Percentiles rank a stretch among this genome's conserved stretches.
Conservation (phyloP, 2,888 invertebrate species). For the Melikaiella ostensackeni region DNA sequence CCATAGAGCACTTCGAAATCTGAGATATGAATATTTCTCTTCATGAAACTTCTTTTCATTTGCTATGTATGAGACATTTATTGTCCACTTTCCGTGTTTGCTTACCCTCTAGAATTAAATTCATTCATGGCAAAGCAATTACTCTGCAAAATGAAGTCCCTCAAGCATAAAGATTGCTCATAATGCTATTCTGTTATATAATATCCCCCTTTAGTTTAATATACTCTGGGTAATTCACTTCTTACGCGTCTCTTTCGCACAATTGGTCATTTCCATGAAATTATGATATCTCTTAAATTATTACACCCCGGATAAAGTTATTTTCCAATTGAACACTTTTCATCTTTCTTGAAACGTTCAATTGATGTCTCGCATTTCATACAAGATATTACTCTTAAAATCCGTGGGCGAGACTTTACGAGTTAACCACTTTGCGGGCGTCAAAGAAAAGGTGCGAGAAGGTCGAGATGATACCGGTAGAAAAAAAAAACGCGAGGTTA, state of each 20-base stretch:
- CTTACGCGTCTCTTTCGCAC: background rate
- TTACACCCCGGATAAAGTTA: background rate
- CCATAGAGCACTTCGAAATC: no score
- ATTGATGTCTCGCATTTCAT: conserved; percentile 54
- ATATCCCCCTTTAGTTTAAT: conserved; percentile 3
- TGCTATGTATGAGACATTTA: background rate
- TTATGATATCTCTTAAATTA: conserved; percentile 10
- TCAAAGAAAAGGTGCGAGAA: conserved; percentile 46
- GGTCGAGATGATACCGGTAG: conserved; percentile 29
- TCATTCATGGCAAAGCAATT: conserved; percentile 11
- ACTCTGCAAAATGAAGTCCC: background rate
- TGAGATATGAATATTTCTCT: no score
- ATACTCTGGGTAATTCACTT: background rate
- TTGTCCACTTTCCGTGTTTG: background rate
- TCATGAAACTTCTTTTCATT: background rate
- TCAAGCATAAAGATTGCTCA: background rate
- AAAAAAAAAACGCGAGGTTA: conserved; percentile 41
- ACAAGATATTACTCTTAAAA: conserved; percentile 51
- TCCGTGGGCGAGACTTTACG: conserved; percentile 60
- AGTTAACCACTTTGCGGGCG: conserved; percentile 52
- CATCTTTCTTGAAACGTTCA: background rate
- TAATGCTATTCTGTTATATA: background rate
- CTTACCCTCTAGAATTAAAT: background rate
- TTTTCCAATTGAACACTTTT: conserved; percentile 23
- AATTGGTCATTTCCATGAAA: background rate